Evolutionary conservation across 1,140 invertebrate genomes (phyloP).

Genomic region (Orius laevigatus): DNA sequence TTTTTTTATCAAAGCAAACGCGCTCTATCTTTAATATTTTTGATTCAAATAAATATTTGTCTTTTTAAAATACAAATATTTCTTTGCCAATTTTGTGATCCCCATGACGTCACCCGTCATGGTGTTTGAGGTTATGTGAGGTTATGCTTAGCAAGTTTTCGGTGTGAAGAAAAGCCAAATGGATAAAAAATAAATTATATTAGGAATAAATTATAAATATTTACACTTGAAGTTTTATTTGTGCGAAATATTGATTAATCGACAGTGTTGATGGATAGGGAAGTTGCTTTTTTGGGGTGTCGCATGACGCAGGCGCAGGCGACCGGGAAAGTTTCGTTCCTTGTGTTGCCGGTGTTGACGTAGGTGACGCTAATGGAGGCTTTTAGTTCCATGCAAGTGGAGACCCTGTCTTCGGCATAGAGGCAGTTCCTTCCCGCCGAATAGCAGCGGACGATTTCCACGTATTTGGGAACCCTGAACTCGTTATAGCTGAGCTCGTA

Average conservation of each 20-base stretch:
- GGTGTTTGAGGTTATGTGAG: no score
- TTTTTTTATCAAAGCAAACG: no score
- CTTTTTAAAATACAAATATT: no score
- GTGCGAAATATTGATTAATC: neutral
- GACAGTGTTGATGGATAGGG: neutral
- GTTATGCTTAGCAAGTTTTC: no score
- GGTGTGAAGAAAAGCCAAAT: no score
- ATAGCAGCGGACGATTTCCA: neutral
- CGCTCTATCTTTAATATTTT: no score
- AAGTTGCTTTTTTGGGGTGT: constrained; percentile 1
- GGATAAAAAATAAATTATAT: no score
- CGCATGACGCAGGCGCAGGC: constrained; percentile 3
- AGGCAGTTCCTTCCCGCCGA: neutral
- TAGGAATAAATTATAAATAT: no score
- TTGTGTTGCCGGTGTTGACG: neutral
- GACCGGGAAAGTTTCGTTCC: neutral
- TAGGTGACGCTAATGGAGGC: neutral
- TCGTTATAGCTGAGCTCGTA: neutral
- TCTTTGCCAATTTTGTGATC: no score
- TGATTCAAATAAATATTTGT: no score
- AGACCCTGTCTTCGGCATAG: neutral
- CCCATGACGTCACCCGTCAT: no score
- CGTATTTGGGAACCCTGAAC: neutral
- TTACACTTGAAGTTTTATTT: no score
- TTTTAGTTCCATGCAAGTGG: neutral